Evolutionary conservation across 2,797 vertebrate species (phyloP).

Genomic region (Sebastes matsubarae): DNA sequence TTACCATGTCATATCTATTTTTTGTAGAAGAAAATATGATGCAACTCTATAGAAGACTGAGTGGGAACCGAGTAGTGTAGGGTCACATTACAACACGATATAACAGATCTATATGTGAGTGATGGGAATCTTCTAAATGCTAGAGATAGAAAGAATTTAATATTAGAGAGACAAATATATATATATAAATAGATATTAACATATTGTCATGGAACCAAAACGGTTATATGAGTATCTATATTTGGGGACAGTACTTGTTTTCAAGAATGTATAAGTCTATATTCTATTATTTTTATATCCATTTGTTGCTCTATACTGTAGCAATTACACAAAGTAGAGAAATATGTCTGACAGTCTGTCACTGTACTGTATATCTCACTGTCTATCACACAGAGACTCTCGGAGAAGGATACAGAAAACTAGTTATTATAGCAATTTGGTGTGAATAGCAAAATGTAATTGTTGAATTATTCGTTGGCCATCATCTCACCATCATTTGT

Average conservation of each 20-base stretch:
- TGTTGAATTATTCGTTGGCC: slow-evolving; percentile 35
- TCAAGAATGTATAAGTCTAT: slow-evolving; percentile 79
- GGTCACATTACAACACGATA: slow-evolving; percentile 67
- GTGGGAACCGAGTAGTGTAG: slow-evolving; percentile 66
- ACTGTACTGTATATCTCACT: slow-evolving; percentile 69
- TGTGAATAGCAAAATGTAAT: slow-evolving; percentile 57
- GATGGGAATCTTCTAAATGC: slow-evolving; percentile 68
- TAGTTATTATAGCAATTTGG: slow-evolving; percentile 59
- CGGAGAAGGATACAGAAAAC: slow-evolving; percentile 51
- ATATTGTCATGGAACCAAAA: slow-evolving; percentile 66
- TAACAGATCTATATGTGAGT: slow-evolving; percentile 78
- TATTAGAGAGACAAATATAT: slow-evolving; percentile 60
- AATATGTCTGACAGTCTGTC: slow-evolving; percentile 55
- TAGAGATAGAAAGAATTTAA: slow-evolving; percentile 69
- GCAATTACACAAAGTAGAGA: slow-evolving; percentile 75
- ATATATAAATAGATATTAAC: slow-evolving; percentile 31
- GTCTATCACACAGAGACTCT: slow-evolving; percentile 58
- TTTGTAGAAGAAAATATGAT: slow-evolving; percentile 75
- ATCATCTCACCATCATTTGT: slow-evolving; percentile 18
- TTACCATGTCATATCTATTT: slow-evolving; percentile 72
- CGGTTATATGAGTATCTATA: slow-evolving; percentile 67
- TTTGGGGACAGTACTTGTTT: slow-evolving; percentile 72
- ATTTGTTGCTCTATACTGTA: slow-evolving; percentile 83
- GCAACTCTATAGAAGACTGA: slow-evolving; percentile 68
- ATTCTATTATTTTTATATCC: slow-evolving; percentile 90